Evolutionary conservation across 2,113 vertebrate genomes (phyloP), one percentile per base, ranked within the genome.

Genomic region (Morone chrysops): DNA sequence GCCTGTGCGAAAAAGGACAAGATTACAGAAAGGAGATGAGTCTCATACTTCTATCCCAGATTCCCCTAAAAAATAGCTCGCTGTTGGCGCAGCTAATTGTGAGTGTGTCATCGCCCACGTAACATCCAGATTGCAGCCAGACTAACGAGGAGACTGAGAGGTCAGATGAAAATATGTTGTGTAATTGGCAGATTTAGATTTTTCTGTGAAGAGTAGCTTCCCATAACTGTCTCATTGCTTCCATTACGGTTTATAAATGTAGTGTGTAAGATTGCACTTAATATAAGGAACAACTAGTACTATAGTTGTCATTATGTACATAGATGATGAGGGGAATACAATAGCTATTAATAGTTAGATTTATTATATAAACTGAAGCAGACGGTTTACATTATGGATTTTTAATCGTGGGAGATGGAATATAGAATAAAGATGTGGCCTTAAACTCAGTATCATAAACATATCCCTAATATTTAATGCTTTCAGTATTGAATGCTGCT

Each of bases 111-210:
- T 61, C 72, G 36, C 81, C 83, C 75, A 86, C 75, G 54, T 82
- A 80, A 61, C 78, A 76, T 88, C 62, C 67, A 69, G 81, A 83
- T 81, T 83, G 70, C 80, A 81, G 83, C 66, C 83, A 81, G 62
- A 86, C 70, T 83, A 77, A 78, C 38, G 5, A 88, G 78, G 67
- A 79, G 67, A 80, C 20, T 8, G 22, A 62, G 83, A 80, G 81
- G 76, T 90, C 82, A 88, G 78, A 54, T 67, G 75, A 65, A 81
- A 90, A 90, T 82, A 82, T 86, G 89, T 73, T 73, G 81, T 53
- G 63, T 67, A 81, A 73, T 51, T 84, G 77, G 86, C 74, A 75
- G 73, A 74, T 70, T 78, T 62, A 4, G 65, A 48, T 18, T 70
- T 67, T 71, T 57, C 25, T 77, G 16, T n/a, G 7, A 43, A 57